phyloP scores from a whole-genome alignment of 2,113 vertebrate species.

The Dipodomys spectabilis region DNA sequence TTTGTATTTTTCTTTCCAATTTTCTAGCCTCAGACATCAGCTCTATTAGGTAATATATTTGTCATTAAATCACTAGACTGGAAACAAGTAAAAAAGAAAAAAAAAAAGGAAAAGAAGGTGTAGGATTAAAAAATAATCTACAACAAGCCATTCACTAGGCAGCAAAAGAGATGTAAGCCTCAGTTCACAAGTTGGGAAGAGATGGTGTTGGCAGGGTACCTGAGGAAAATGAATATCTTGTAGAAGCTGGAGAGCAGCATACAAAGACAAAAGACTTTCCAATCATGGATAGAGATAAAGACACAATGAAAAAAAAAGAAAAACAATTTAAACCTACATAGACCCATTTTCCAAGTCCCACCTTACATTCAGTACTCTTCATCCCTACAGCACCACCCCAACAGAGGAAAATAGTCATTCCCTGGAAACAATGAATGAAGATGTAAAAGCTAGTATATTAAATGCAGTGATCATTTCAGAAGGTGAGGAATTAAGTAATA shows the following conservation, averaged over 20 bases:
- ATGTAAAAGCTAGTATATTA: background rate
- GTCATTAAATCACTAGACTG: background rate
- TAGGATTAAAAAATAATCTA: background rate
- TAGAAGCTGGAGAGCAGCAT: background rate
- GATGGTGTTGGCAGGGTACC: background rate
- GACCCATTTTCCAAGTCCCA: background rate
- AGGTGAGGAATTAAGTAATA: background rate
- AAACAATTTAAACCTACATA: background rate
- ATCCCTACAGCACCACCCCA: background rate
- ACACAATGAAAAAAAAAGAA: background rate
- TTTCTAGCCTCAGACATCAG: conserved; percentile 1
- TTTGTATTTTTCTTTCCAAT: background rate
- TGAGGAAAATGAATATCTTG: background rate
- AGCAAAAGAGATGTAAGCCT: background rate
- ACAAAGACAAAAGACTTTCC: background rate
- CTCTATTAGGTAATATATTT: background rate
- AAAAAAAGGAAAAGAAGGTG: background rate
- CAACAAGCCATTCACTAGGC: background rate
- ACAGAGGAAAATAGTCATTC: background rate
- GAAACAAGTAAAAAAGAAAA: background rate
- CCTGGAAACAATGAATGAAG: conserved; percentile 22
- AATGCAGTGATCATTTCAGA: background rate
- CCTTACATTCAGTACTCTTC: background rate
- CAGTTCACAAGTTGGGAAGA: background rate
- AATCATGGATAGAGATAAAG: background rate